phyloP scores from a whole-genome alignment of 2,113 vertebrate species.

The Cyphomyrus discorhynchus region DNA sequence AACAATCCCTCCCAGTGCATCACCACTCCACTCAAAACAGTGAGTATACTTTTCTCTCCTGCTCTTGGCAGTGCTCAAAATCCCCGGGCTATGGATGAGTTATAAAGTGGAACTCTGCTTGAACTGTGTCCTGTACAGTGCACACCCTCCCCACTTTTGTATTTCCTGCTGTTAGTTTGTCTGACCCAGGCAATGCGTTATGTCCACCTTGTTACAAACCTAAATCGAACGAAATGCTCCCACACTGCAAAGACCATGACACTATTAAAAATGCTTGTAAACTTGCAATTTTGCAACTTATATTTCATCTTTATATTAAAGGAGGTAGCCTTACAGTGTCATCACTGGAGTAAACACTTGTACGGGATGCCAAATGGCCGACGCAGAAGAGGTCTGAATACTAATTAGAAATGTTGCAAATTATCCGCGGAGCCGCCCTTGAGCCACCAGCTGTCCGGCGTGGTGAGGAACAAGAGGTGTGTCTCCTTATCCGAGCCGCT shows the following conservation, averaged over 20 bases:
- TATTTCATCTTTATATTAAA: background rate
- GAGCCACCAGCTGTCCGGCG: background rate
- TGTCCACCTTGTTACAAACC: background rate
- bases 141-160: background rate
- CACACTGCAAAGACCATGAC: background rate
- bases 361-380: background rate
- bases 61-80: background rate
- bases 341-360: background rate
- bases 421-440: background rate
- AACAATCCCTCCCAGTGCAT: background rate
- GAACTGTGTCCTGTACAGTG: background rate
- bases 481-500: background rate
- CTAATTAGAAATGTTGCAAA: background rate
- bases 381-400: constrained; percentile 3
- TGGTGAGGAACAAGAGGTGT: background rate
- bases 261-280: background rate
- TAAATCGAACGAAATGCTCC: background rate
- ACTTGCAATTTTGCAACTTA: background rate
- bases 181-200: background rate
- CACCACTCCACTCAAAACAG: background rate
- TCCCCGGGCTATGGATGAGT: background rate
- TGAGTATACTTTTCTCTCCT: background rate
- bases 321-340: background rate
- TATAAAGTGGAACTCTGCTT: background rate
- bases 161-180: background rate